phyloP scores from a whole-genome alignment of 35 echinoderm and acorn worm genomes.

The Heliocidaris tuberculata region DNA sequence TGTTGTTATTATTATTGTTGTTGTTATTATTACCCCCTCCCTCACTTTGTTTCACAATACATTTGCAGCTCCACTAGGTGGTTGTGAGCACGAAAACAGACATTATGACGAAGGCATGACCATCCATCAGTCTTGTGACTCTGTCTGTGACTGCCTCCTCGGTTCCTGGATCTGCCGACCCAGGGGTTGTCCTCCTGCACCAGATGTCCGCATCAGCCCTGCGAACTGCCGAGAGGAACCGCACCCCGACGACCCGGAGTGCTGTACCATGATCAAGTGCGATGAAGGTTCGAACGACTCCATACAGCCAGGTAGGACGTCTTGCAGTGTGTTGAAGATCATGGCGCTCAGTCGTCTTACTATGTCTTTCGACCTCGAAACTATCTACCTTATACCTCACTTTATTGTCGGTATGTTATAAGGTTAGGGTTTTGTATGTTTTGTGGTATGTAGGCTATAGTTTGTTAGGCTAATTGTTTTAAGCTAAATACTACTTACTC shows the following conservation, averaged over 20 bases:
- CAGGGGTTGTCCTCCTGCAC: conserved; percentile 84
- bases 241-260: conserved; percentile 91
- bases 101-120: conserved; percentile 92
- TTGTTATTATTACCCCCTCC: too few relatives aligned
- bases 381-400: not conserved
- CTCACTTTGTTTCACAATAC: too few relatives aligned
- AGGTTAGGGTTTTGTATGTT: too few relatives aligned
- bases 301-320: conserved; percentile 64
- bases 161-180: conserved; percentile 90
- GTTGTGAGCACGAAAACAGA: conserved; percentile 74
- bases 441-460: too few relatives aligned
- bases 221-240: conserved; percentile 80
- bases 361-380: not conserved
- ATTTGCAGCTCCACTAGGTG: conserved; percentile 81
- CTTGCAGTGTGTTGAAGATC: not conserved
- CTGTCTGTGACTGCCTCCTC: conserved; percentile 88
- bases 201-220: conserved; percentile 79
- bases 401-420: too few relatives aligned
- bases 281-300: conserved; percentile 71
- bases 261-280: conserved; percentile 83
- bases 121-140: conserved; percentile 82
- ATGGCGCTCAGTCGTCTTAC: too few relatives aligned
- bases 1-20: too few relatives aligned
- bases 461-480: too few relatives aligned
- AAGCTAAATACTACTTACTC: too few relatives aligned